A percentile compares a stretch with the other conserved stretches of the same genome.
Evolutionary conservation across 2,113 vertebrate species (phyloP).

Genomic region (Taurulus bubalis): DNA sequence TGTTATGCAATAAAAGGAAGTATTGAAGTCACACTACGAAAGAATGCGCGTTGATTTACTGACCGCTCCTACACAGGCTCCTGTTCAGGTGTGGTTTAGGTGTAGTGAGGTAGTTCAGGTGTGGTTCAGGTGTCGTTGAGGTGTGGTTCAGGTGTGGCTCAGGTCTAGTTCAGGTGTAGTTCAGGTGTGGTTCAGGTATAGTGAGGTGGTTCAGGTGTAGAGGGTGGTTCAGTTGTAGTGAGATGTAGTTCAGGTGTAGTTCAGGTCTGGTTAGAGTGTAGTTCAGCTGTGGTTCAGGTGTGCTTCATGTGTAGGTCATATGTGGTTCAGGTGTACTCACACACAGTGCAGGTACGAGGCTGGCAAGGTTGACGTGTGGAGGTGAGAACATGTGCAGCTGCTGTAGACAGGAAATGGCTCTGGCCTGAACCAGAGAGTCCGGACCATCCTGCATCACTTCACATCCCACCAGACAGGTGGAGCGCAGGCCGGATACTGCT

Average conservation of each 20-base stretch:
- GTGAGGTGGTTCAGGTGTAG: neutral
- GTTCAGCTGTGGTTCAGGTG: neutral
- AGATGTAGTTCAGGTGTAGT: neutral
- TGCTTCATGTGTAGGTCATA: neutral
- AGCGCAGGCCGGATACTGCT: constrained; percentile 82
- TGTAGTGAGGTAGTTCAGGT: too few relatives aligned
- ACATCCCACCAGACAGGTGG: constrained; percentile 89
- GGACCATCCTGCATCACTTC: constrained; percentile 90
- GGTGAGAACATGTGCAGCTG: constrained; percentile 98
- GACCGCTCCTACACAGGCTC: too few relatives aligned
- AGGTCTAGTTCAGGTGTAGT: neutral
- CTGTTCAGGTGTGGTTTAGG: too few relatives aligned
- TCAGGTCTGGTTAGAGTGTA: constrained; percentile 53
- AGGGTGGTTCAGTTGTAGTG: constrained; percentile 48
- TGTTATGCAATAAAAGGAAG: too few relatives aligned
- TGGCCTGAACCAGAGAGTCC: constrained; percentile 90
- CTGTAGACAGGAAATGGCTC: constrained; percentile 93
- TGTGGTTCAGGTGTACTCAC: constrained; percentile 83
- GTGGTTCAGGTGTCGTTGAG: neutral
- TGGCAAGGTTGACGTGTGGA: constrained; percentile 89
- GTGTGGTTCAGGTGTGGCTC: neutral
- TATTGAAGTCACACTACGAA: too few relatives aligned
- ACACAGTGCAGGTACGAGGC: constrained; percentile 90
- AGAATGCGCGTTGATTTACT: too few relatives aligned
- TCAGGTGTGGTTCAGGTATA: neutral